Percentiles rank a stretch among this genome's conserved stretches.
Conservation (phyloP, 2,888 invertebrate genomes). For the Drosophila ustulata region DNA sequence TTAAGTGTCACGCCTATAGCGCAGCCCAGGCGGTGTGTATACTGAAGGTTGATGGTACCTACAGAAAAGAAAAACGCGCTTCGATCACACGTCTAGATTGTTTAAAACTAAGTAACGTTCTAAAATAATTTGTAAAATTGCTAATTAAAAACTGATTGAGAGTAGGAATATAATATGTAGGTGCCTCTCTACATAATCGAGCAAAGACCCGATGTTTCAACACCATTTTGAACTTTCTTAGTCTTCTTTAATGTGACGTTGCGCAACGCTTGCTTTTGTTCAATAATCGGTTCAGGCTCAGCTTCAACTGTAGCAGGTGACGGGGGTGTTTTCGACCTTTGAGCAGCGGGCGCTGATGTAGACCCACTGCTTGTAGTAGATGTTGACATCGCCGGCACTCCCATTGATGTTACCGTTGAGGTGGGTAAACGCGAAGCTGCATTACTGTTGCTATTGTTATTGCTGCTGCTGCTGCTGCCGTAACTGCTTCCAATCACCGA, state of each 20-base stretch:
- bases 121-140: slow-evolving; percentile 66
- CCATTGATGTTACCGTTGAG: slow-evolving; percentile 33
- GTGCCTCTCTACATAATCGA: slow-evolving; percentile 89
- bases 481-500: slow-evolving; percentile 83
- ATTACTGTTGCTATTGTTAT: slow-evolving; percentile 30
- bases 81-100: slow-evolving; percentile 44
- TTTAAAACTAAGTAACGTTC: slow-evolving; percentile 76
- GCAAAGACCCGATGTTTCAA: slow-evolving; percentile 94
- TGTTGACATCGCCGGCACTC: slow-evolving; percentile 26
- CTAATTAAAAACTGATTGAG: slow-evolving; percentile 57
- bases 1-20: slow-evolving; percentile 48
- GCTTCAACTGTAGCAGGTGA: slow-evolving; percentile 52
- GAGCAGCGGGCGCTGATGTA: slow-evolving; percentile 30
- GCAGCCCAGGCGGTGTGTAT: slow-evolving; percentile 21
- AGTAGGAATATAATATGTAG: slow-evolving; percentile 60
- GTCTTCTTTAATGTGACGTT: slow-evolving; percentile 89
- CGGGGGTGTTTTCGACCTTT: slow-evolving; percentile 52
- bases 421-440: slow-evolving; percentile 26
- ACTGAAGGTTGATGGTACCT: slow-evolving; percentile 47
- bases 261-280: slow-evolving; percentile 89
- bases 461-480: slow-evolving; percentile 55
- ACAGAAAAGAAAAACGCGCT: slow-evolving; percentile 53
- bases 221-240: slow-evolving; percentile 90
- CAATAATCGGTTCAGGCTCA: slow-evolving; percentile 80
- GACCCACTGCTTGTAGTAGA: slow-evolving; percentile 37